A percentile compares a stretch with the other conserved stretches of the same genome.
These are phyloP conservation scores for Phortica variegata DNA, from an alignment of 1,140 invertebrate species.

Conservation along the genomic window DNA sequence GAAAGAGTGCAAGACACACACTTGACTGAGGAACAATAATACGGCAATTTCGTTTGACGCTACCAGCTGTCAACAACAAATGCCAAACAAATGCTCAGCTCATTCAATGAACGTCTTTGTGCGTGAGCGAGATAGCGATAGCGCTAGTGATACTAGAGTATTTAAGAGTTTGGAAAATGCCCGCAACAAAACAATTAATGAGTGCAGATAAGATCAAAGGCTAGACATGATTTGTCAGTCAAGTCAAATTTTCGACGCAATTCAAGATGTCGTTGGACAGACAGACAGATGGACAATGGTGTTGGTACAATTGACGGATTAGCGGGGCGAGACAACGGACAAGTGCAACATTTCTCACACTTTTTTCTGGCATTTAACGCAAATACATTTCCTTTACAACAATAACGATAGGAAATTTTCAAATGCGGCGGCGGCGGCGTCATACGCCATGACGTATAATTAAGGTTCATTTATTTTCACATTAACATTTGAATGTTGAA, in stretches of 20 bases:
- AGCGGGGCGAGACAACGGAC: slow-evolving; percentile 1
- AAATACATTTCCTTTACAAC: too few relatives aligned
- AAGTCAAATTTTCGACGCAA: slow-evolving; percentile 4
- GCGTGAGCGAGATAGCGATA: background rate
- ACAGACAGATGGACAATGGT: background rate
- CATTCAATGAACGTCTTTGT: slow-evolving; percentile 5
- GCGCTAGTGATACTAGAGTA: background rate
- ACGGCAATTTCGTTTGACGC: slow-evolving; percentile 40
- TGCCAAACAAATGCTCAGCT: slow-evolving; percentile 23
- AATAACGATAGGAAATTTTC: slow-evolving; percentile 10
- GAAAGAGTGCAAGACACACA: background rate
- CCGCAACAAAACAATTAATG: slow-evolving; percentile 22
- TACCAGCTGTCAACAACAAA: slow-evolving; percentile 52
- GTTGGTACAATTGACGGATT: slow-evolving; percentile 7
- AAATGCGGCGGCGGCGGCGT: too few relatives aligned
- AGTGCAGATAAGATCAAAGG: slow-evolving; percentile 52
- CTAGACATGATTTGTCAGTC: slow-evolving; percentile 50
- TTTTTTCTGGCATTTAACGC: slow-evolving; percentile 2
- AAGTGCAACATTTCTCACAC: slow-evolving; percentile 22
- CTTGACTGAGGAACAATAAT: slow-evolving; percentile 10
- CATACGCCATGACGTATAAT: slow-evolving; percentile 44
- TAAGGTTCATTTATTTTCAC: slow-evolving; percentile 53
- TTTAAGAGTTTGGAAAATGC: background rate
- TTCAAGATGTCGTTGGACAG: slow-evolving; percentile 1
- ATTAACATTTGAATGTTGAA: slow-evolving; percentile 55